Conservation (phyloP, 2,113 vertebrate species). For the Sander vitreus region DNA sequence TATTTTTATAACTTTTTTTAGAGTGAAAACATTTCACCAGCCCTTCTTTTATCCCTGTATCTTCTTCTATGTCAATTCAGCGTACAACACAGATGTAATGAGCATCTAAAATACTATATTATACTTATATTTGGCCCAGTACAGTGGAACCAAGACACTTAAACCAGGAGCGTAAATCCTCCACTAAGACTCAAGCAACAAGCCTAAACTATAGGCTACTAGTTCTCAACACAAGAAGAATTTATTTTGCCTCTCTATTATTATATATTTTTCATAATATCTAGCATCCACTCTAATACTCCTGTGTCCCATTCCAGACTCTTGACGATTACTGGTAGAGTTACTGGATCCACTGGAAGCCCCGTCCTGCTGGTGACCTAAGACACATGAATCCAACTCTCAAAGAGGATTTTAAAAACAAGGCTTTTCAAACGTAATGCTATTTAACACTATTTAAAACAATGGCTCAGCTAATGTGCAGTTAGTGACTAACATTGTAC, state of each 20-base stretch:
- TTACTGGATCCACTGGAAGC: slow-evolving; percentile 20
- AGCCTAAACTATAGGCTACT: neutral
- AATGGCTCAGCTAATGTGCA: slow-evolving; percentile 45
- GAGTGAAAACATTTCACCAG: neutral
- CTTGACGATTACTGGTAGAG: neutral
- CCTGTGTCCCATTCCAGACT: neutral
- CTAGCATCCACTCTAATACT: neutral
- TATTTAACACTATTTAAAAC: slow-evolving; percentile 9
- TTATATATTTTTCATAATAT: neutral
- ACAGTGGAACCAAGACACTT: slow-evolving; percentile 11
- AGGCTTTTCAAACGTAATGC: neutral
- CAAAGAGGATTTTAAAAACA: slow-evolving; percentile 5
- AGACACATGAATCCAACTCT: neutral
- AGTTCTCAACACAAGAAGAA: neutral
- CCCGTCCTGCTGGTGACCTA: neutral
- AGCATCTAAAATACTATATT: slow-evolving; percentile 8
- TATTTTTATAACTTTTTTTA: neutral
- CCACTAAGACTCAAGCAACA: slow-evolving; percentile 2
- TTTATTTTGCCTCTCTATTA: neutral
- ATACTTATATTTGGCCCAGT: slow-evolving; percentile 34
- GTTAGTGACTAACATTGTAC: slow-evolving; percentile 42
- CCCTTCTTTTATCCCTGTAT: neutral
- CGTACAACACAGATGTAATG: neutral
- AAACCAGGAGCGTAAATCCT: slow-evolving; percentile 9
- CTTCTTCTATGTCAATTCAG: neutral